phyloP scores from a whole-genome alignment of 2,888 invertebrate genomes.

The Ophion ventricosus region DNA sequence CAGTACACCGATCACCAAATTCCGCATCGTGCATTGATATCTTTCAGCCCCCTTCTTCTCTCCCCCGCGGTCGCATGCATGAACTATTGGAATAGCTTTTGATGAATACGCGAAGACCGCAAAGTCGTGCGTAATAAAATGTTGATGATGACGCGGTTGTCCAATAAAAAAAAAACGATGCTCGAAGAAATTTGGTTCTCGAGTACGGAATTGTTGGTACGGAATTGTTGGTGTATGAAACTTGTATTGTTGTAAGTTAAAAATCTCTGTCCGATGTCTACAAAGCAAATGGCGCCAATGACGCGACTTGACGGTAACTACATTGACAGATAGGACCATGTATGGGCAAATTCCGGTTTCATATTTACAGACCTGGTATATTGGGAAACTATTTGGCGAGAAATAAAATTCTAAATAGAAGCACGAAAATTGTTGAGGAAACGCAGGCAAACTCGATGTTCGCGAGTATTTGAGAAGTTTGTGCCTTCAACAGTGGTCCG shows the following conservation, averaged over 20 bases:
- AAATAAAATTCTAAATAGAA: slow-evolving; percentile 8
- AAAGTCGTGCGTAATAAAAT: not conserved
- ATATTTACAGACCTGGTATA: too few species aligned
- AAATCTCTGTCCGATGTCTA: too few species aligned
- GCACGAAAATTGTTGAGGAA: slow-evolving; percentile 18
- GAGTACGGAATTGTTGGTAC: not conserved
- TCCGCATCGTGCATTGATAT: not conserved
- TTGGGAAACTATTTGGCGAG: not conserved
- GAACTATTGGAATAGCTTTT: not conserved
- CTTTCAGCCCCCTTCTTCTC: not conserved
- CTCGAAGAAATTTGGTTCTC: not conserved
- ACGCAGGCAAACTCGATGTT: slow-evolving; percentile 17
- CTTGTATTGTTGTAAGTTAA: too few species aligned
- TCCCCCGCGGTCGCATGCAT: not conserved
- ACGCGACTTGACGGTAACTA: too few species aligned
- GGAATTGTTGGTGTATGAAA: too few species aligned
- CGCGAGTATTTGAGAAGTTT: slow-evolving; percentile 55
- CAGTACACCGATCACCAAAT: not conserved
- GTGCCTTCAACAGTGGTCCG: slow-evolving; percentile 16
- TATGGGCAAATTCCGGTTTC: too few species aligned
- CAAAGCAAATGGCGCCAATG: too few species aligned
- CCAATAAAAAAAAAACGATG: not conserved
- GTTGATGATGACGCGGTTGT: not conserved
- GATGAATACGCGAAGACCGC: not conserved
- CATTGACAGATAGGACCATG: too few species aligned